Conservation (phyloP, 2,797 vertebrate species). For the Oryzias sinensis region DNA sequence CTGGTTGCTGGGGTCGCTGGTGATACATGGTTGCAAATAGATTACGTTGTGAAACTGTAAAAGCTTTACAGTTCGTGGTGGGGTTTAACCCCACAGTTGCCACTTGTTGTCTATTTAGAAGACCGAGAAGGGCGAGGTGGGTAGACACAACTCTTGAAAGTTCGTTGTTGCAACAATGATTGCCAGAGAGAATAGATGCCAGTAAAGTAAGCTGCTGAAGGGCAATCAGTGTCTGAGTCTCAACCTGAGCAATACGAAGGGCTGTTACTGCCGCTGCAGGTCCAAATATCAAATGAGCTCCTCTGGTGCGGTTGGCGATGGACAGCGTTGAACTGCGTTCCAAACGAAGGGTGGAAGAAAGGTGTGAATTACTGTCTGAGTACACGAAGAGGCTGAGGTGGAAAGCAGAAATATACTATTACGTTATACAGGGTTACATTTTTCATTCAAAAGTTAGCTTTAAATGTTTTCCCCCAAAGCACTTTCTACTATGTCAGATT, state of each 20-base stretch:
- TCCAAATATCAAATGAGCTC: constrained; percentile 60
- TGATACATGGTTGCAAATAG: constrained; percentile 69
- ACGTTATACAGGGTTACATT: constrained; percentile 48
- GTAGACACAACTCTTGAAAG: constrained; percentile 46
- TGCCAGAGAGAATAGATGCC: constrained; percentile 63
- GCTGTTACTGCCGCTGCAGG: constrained; percentile 62
- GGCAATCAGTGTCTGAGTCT: constrained; percentile 78
- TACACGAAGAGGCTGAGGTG: constrained; percentile 70
- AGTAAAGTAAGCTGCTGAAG: constrained; percentile 78
- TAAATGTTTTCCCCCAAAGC: constrained; percentile 6
- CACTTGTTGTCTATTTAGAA: constrained; percentile 65
- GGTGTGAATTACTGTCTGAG: constrained; percentile 61
- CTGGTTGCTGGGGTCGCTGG: constrained; percentile 75
- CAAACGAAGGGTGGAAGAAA: constrained; percentile 50
- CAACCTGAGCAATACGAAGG: constrained; percentile 84
- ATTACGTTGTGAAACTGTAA: constrained; percentile 51
- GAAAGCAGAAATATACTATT: constrained; percentile 75
- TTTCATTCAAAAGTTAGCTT: constrained; percentile 35
- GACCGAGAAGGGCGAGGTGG: constrained; percentile 74
- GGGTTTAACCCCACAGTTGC: constrained; percentile 71
- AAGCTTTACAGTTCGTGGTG: constrained; percentile 66
- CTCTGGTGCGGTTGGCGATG: constrained; percentile 40
- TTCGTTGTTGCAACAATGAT: constrained; percentile 46
- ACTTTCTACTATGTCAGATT: constrained; percentile 9
- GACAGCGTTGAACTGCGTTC: constrained; percentile 48